These are phyloP conservation scores for Pediacus dermestoides DNA, from an alignment of 2,888 invertebrate genomes.

Conservation along the genomic window DNA sequence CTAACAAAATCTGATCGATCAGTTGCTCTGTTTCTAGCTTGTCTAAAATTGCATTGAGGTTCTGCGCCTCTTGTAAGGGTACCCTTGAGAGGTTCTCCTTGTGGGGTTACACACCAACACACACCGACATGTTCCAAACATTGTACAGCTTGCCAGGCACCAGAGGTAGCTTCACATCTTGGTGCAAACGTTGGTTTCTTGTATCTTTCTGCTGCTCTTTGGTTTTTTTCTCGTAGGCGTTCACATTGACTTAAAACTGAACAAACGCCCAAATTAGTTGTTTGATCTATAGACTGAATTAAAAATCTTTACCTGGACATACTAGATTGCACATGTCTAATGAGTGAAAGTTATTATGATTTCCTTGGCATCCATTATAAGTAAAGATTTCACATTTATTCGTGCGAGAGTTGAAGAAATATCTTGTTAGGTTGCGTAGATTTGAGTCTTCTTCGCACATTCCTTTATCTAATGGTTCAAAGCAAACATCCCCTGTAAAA, in stretches of 20 bases:
- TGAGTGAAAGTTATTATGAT: constrained; percentile 81
- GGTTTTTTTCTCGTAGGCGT: constrained; percentile 73
- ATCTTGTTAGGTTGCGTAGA: constrained; percentile 55
- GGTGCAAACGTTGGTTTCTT: constrained; percentile 76
- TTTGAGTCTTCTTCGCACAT: constrained; percentile 53
- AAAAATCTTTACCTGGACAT: constrained; percentile 62
- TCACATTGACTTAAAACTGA: constrained; percentile 77
- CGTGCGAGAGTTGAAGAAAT: constrained; percentile 72
- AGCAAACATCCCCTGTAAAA: constrained; percentile 70
- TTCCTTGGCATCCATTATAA: constrained; percentile 72
- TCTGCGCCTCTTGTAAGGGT: constrained; percentile 71
- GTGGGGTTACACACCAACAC: constrained; percentile 83
- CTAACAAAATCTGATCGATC: constrained; percentile 38
- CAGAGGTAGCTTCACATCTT: constrained; percentile 66
- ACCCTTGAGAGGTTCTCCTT: constrained; percentile 79
- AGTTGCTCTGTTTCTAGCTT: constrained; percentile 61
- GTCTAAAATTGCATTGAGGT: constrained; percentile 76
- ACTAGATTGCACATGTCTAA: constrained; percentile 75
- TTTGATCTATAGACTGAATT: neutral
- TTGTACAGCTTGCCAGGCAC: constrained; percentile 79
- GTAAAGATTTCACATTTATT: constrained; percentile 73
- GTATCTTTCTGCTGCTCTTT: constrained; percentile 65
- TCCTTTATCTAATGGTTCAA: constrained; percentile 66
- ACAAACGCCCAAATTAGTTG: constrained; percentile 20
- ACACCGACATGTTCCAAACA: constrained; percentile 74